Evolutionary conservation across 2,888 invertebrate species (phyloP).

Genomic region (Muscina levida): DNA sequence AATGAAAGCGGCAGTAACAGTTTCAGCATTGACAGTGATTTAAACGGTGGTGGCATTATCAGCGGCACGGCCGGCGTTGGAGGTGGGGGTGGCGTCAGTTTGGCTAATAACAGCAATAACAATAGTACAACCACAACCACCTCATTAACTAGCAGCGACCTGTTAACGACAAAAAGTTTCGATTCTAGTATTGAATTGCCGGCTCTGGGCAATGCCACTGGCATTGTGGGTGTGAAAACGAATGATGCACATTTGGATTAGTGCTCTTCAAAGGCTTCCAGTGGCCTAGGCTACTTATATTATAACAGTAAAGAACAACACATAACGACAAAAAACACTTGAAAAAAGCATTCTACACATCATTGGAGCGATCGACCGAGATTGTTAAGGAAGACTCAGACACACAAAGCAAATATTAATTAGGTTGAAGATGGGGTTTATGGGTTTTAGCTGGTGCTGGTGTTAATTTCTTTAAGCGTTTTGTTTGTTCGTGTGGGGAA

Average conservation of each 20-base stretch:
- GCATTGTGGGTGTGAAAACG: constrained; percentile 60
- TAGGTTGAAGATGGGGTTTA: constrained; percentile 31
- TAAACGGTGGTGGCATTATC: constrained; percentile 73
- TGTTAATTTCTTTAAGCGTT: constrained; percentile 1
- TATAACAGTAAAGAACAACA: constrained; percentile 43
- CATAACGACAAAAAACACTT: constrained; percentile 22
- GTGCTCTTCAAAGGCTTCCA: constrained; percentile 65
- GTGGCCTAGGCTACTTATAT: constrained; percentile 60
- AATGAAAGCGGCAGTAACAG: constrained; percentile 77
- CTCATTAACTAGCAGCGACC: constrained; percentile 75
- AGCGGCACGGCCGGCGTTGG: constrained; percentile 62
- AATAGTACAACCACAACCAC: constrained; percentile 66
- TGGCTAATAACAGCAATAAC: constrained; percentile 67
- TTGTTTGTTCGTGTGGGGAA: constrained; percentile 13
- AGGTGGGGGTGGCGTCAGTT: constrained; percentile 59
- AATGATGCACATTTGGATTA: constrained; percentile 67
- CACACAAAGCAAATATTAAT: constrained; percentile 17
- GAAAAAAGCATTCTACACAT: constrained; percentile 12
- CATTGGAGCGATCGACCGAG: constrained; percentile 29
- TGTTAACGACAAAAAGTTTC: constrained; percentile 75
- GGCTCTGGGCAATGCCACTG: constrained; percentile 66
- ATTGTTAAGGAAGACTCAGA: constrained; percentile 16
- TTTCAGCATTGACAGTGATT: constrained; percentile 76
- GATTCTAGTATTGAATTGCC: constrained; percentile 75
- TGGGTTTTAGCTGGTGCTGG: constrained; percentile 24